Percentiles rank a stretch among this genome's conserved stretches.
Evolutionary conservation across 2,888 invertebrate genomes (phyloP).

Genomic region (Panorpa germanica): DNA sequence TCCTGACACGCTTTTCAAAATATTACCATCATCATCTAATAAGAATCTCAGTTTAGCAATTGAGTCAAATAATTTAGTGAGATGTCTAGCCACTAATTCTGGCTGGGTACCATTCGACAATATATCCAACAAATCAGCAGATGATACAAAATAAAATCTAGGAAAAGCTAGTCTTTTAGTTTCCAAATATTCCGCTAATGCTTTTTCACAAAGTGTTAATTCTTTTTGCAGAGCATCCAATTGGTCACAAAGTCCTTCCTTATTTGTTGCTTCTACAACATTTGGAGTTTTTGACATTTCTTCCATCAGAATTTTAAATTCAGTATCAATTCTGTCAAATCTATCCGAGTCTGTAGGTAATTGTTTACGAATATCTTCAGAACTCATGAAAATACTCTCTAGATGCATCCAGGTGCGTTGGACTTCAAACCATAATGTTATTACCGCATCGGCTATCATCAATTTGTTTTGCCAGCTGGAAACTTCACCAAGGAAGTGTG

Average conservation of each 20-base stretch:
- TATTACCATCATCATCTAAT: conserved; percentile 32
- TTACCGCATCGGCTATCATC: conserved; percentile 84
- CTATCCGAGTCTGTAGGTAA: conserved; percentile 83
- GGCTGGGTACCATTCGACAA: conserved; percentile 93
- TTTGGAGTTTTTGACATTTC: conserved; percentile 34
- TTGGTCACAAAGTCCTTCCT: conserved; percentile 56
- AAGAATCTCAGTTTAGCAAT: conserved; percentile 73
- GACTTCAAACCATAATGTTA: conserved; percentile 86
- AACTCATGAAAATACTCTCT: conserved; percentile 95
- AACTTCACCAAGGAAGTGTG: conserved; percentile 87
- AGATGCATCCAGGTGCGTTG: conserved; percentile 95
- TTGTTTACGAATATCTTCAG: conserved; percentile 89
- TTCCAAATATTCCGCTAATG: conserved; percentile 89
- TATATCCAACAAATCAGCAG: conserved; percentile 85
- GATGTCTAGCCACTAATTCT: conserved; percentile 68
- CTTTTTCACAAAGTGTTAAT: conserved; percentile 85
- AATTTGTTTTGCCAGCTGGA: conserved; percentile 87
- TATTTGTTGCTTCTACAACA: conserved; percentile 81
- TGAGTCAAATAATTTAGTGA: conserved; percentile 91
- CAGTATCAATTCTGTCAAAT: conserved; percentile 77
- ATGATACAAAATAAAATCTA: conserved; percentile 91
- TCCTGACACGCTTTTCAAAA: conserved; percentile 44
- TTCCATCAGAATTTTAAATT: conserved; percentile 55
- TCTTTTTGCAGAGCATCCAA: conserved; percentile 71
- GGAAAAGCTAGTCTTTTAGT: conserved; percentile 93